Evolutionary conservation across 2,888 invertebrate species (phyloP), one percentile per base, ranked within the genome.

Genomic region (Lasioglossum pauxillum): DNA sequence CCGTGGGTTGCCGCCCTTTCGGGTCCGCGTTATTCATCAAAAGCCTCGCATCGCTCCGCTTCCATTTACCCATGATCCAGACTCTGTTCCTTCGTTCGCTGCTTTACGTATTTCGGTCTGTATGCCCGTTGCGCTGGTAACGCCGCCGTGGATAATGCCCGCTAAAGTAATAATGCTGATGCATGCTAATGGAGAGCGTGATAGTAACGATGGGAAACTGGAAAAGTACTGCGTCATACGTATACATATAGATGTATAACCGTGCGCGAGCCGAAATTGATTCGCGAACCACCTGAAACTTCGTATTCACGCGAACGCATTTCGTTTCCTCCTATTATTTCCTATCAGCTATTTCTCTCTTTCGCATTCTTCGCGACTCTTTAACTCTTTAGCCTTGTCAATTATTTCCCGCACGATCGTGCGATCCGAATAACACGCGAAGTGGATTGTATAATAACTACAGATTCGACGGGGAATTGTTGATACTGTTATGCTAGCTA

Each of bases 121-220:
- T 64, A 23, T 74, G 31, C 71, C 44, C 44, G 75, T 75, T 76
- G 75, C 64, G 49, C 69, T 67, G 69, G 53, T 81, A 81, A 81
- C 81, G 83, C 44, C 77, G 44, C 73, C 27, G n/a, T 27, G 64
- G 79, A 79, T 83, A 83, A 85, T 78, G 41, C 83, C 79, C 35
- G 83, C 72, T 85, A 83, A 79, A 78, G 85, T 85, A 82, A 85
- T 83, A 85, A 85, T 85, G 78, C 75, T 79, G 85, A 83, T 78
- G 84, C 84, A 84, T 82, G 82, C 82, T 84, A 84, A 84, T 84
- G 84, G 84, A 84, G 83, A 81, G 83, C 83, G 35, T 53, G 83
- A 83, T 80, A 73, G 82, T 78, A 84, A 84, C 84, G 84, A 82
- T 78, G 82, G 77, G 67, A 57, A 77, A 81, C 84, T 53, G 73